Evolutionary conservation across 2,797 vertebrate species (phyloP), one percentile per base, ranked within the genome.

Genomic region (Trichosurus vulpecula): DNA sequence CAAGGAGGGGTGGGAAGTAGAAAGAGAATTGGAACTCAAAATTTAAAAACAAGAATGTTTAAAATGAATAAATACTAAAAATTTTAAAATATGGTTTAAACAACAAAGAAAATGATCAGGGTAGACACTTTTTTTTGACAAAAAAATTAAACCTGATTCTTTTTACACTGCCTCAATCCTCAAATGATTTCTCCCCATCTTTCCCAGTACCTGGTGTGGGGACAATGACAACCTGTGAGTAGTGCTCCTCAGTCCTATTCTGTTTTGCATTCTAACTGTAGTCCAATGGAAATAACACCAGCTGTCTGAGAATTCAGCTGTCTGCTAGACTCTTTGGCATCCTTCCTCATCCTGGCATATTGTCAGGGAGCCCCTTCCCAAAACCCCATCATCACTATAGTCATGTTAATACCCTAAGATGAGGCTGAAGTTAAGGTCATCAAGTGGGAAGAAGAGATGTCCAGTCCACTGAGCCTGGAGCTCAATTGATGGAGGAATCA

Each of bases 181-280:
- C 2, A 41, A 19, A 53, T 47, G n/a, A 29, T 12, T 53, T 16
- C 57, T 66, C 41, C 6, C 4, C 41, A 89, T 87, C 0, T 10
- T 58, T 90, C 29, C 52, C 52, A 90, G 3, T 91, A 94, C 22
- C 14, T 90, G 1, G 41, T 74, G 90, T 90, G 41, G 54, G 14
- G 35, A 10, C 47, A n/a, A 53, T 92, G 92, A 31, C 91, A 95
- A 25, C 11, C 13, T n/a, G 90, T 29, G 13, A 91, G 91, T 9
- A 10, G 74, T 66, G 35, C 30, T 29, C 31, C 54, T 96, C 56
- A 13, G 55, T 92, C 54, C 53, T 66, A 12, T 91, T 94, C 54
- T 92, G 19, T 95, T 96, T 96, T 91, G n/a, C 54, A 91, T 97
- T 97, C 74, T 94, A 16, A 29, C 90, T 94, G 90, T 95, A 92